Evolutionary conservation across 2,888 invertebrate species (phyloP).

Genomic region (Drosophila macrothrix): DNA sequence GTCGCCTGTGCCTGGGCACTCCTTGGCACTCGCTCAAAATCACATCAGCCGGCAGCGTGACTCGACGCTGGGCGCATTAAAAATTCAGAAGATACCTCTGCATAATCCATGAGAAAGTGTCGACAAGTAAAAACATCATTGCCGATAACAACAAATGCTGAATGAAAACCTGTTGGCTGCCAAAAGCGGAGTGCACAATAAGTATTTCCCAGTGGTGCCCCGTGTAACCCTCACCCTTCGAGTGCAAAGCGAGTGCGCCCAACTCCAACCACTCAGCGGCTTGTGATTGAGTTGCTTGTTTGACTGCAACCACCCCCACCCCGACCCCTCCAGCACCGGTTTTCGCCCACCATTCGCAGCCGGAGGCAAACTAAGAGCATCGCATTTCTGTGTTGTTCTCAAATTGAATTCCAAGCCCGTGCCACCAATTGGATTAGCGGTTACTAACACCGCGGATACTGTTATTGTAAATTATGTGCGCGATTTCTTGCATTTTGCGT

Average conservation of each 20-base stretch:
- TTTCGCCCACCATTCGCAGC: conserved; percentile 15
- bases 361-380: conserved; percentile 56
- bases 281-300: conserved; percentile 77
- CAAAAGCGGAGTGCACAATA: conserved; percentile 29
- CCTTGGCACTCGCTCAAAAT: conserved; percentile 48
- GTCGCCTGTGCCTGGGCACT: conserved; percentile 17
- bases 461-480: conserved; percentile 79
- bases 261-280: conserved; percentile 55
- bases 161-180: conserved; percentile 73
- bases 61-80: conserved; percentile 76
- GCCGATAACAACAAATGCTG: conserved; percentile 67
- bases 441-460: conserved; percentile 76
- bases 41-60: conserved; percentile 65
- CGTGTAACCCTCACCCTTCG: conserved; percentile 20
- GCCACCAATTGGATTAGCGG: conserved; percentile 83
- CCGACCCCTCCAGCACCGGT: background rate
- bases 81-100: conserved; percentile 82
- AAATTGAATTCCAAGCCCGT: conserved; percentile 75
- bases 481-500: conserved; percentile 69
- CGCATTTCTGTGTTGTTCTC: conserved; percentile 38
- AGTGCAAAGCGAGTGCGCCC: background rate
- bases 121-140: conserved; percentile 78
- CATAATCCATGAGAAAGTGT: conserved; percentile 84
- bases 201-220: conserved; percentile 48
- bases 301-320: conserved; percentile 47